Percentiles rank a stretch among this genome's conserved stretches.
These are phyloP conservation scores for Pachymerium ferrugineum DNA, from an alignment of 2,888 invertebrate genomes.

Conservation along the genomic window DNA sequence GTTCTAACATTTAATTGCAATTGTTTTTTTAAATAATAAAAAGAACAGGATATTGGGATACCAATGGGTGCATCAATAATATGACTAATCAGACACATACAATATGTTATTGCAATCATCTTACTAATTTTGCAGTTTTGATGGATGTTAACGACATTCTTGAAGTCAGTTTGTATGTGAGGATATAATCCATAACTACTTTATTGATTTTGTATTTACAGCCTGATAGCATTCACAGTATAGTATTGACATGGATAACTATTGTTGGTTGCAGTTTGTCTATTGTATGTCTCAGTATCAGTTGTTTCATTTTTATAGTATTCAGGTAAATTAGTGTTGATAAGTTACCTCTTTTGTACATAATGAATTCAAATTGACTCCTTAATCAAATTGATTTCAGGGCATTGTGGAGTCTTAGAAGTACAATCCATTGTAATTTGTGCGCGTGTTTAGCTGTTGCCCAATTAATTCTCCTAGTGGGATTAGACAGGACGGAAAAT, in stretches of 20 bases:
- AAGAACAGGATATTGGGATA: neutral
- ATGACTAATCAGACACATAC: conserved; percentile 10
- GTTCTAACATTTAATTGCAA: too few species aligned
- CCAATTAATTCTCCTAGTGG: conserved; percentile 36
- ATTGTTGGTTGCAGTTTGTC: conserved; percentile 47
- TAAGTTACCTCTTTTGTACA: neutral
- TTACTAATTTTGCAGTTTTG: conserved; percentile 24
- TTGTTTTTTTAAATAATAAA: too few species aligned
- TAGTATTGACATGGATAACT: conserved; percentile 43
- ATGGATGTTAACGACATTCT: conserved; percentile 3
- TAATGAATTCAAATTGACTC: neutral
- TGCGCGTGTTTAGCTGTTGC: conserved; percentile 36
- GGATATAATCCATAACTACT: neutral
- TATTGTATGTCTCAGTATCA: conserved; percentile 45
- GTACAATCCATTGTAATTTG: conserved; percentile 37
- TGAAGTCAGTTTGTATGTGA: neutral
- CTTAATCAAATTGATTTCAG: neutral
- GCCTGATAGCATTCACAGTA: neutral
- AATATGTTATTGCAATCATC: conserved; percentile 20
- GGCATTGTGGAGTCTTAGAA: conserved; percentile 35
- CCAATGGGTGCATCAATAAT: neutral
- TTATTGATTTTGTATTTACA: too few species aligned
- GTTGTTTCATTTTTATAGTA: conserved; percentile 45
- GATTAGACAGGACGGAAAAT: conserved; percentile 36
- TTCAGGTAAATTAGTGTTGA: conserved; percentile 38